Evolutionary conservation across 1,140 invertebrate species (phyloP), one percentile per base, ranked within the genome.

Genomic region (Aphis craccivora): DNA sequence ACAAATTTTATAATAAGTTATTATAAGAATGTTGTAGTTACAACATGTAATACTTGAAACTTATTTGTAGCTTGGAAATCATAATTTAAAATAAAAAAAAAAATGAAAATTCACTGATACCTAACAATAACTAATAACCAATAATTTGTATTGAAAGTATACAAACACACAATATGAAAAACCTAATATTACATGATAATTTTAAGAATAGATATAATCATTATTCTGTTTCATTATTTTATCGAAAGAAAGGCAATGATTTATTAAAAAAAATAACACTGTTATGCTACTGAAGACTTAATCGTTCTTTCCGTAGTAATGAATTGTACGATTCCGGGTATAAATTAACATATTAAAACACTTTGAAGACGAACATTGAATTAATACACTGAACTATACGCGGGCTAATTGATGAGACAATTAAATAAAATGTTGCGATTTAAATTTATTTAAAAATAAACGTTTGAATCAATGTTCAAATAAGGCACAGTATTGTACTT

Each of bases 261-360:
- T 30, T 67, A 67, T 67, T 67, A 25, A n/a, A 67, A 67, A 30
- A 11, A 67, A 4, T 67, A 14, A 14, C 30, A 14, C 11, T 30
- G 30, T n/a, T 67, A 14, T 11, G 60, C 25, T 67, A n/a, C 14
- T 4, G 14, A 67, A 67, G 11, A 67, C 60, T 67, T 67, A 67
- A 67, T n/a, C 30, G 11, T 67, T 67, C 30, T 67, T 30, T 67
- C n/a, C 0, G 11, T 11, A 30, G 30, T 67, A 67, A 67, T 67
- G n/a, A n/a, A 67, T n/a, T 67, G 30, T 14, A 4, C 60, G 2
- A 67, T 67, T 67, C 60, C 11, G 60, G 30, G 9, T 67, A 30
- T n/a, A n/a, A 67, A 67, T 67, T 67, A 67, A 67, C 60, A 67
- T 67, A 67, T 67, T 67, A 67, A 67, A 67, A 67, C 30, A 67